phyloP scores from a whole-genome alignment of 2,113 vertebrate species.

The Microcebus jonahi region DNA sequence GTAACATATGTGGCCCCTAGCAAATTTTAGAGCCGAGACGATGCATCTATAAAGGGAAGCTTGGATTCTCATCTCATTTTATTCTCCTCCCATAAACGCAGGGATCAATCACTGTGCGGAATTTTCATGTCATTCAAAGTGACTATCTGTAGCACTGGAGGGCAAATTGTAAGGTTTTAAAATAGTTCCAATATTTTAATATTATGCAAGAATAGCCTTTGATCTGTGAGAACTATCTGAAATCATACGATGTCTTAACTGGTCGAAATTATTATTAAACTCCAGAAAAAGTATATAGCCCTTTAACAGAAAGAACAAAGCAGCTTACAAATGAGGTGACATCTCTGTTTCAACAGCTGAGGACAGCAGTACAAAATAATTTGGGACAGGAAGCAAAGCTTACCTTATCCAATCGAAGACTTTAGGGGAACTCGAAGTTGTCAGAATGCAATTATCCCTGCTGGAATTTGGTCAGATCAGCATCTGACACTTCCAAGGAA shows the following conservation, averaged over 20 bases:
- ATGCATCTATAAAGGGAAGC: not conserved
- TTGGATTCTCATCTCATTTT: not conserved
- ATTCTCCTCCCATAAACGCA: slow-evolving; percentile 17
- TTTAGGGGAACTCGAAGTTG: slow-evolving; percentile 18
- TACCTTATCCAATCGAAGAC: slow-evolving; percentile 11
- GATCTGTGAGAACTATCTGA: not conserved
- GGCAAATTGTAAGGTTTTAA: slow-evolving; percentile 36
- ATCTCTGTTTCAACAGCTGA: slow-evolving; percentile 34
- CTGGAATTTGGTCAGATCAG: slow-evolving; percentile 57
- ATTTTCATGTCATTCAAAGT: not conserved
- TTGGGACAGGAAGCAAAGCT: slow-evolving; percentile 36
- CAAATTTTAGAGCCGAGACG: not conserved
- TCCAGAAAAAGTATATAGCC: not conserved
- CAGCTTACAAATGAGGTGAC: slow-evolving; percentile 37
- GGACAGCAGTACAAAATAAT: slow-evolving; percentile 59
- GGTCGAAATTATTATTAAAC: slow-evolving; percentile 53
- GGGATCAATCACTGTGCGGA: not conserved
- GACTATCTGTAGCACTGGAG: not conserved
- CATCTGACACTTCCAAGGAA: slow-evolving; percentile 65
- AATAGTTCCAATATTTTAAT: not conserved
- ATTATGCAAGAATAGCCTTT: not conserved
- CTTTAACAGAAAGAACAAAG: slow-evolving; percentile 35
- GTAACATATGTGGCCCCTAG: not conserved
- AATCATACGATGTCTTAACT: slow-evolving; percentile 45
- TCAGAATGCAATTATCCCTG: slow-evolving; percentile 58